Conservation (phyloP, 2,888 invertebrate genomes). For the Endomychus coccineus region DNA sequence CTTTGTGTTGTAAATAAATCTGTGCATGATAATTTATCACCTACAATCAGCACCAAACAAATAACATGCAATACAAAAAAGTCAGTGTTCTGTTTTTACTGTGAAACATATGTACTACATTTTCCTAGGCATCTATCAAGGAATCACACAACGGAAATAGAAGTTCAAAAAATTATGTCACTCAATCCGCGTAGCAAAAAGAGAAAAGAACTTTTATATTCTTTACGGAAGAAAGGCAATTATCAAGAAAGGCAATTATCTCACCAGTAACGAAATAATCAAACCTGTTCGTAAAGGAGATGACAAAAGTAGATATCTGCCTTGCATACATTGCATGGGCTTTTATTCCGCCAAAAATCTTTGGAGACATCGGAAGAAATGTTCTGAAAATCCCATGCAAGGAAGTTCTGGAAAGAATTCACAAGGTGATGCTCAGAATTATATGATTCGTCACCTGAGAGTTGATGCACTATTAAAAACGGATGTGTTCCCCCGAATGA, state of each 20-base stretch:
- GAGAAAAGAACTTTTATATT: conserved; percentile 10
- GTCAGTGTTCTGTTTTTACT: conserved; percentile 7
- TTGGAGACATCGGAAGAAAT: conserved; percentile 10
- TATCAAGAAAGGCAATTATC: conserved; percentile 11
- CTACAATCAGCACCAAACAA: too few species aligned
- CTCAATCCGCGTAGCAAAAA: conserved; percentile 4
- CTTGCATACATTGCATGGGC: conserved; percentile 5
- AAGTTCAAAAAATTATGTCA: conserved; percentile 9
- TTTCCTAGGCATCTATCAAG: conserved; percentile 10
- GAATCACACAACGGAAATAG: conserved; percentile 9
- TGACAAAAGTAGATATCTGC: neutral
- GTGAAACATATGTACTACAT: conserved; percentile 7
- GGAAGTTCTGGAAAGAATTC: neutral
- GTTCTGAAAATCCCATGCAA: conserved; percentile 6
- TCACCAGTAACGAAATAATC: conserved; percentile 1
- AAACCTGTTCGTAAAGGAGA: neutral
- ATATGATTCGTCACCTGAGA: conserved; percentile 4
- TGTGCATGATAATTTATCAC: too few species aligned
- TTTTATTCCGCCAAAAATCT: conserved; percentile 7
- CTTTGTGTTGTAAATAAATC: too few species aligned
- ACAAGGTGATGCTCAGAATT: conserved; percentile 11
- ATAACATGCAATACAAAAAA: too few species aligned
- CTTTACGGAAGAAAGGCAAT: conserved; percentile 12
- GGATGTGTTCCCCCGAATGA: conserved; percentile 16
- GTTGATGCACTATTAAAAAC: conserved; percentile 7